A percentile compares a stretch with the other conserved stretches of the same genome.
These are phyloP conservation scores for Scomber colias DNA, from an alignment of 2,113 vertebrate species.

Conservation along the genomic window DNA sequence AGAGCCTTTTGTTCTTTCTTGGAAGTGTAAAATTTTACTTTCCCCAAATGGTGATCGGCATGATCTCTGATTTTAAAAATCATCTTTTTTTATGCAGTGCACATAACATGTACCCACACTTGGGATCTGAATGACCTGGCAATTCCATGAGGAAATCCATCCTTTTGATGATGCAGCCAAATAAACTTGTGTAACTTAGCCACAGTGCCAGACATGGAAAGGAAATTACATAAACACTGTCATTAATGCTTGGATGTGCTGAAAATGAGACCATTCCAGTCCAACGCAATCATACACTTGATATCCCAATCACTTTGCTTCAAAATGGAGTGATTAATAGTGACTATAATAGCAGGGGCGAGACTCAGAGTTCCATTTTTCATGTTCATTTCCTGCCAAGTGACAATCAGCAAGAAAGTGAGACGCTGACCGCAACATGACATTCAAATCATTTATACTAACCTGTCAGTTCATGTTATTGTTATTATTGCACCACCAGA, in stretches of 20 bases:
- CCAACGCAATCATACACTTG: slow-evolving; percentile 19
- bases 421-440: slow-evolving; percentile 5
- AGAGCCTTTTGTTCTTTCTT: neutral
- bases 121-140: neutral
- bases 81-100: neutral
- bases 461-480: neutral
- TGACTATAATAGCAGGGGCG: neutral
- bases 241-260: slow-evolving; percentile 14
- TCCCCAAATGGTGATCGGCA: neutral
- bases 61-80: too few species aligned
- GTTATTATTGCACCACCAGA: neutral
- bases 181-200: neutral
- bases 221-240: slow-evolving; percentile 20
- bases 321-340: slow-evolving; percentile 22
- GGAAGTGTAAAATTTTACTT: neutral
- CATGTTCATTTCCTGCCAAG: slow-evolving; percentile 10
- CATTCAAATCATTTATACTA: neutral
- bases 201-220: neutral
- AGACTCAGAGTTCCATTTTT: neutral
- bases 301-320: slow-evolving; percentile 15
- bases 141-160: neutral
- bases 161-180: neutral
- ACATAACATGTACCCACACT: neutral
- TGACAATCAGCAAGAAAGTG: slow-evolving; percentile 1
- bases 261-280: slow-evolving; percentile 5